These are phyloP conservation scores for Porphyrio hochstetteri DNA, from an alignment of 2,113 vertebrate species.

Conservation along the genomic window DNA sequence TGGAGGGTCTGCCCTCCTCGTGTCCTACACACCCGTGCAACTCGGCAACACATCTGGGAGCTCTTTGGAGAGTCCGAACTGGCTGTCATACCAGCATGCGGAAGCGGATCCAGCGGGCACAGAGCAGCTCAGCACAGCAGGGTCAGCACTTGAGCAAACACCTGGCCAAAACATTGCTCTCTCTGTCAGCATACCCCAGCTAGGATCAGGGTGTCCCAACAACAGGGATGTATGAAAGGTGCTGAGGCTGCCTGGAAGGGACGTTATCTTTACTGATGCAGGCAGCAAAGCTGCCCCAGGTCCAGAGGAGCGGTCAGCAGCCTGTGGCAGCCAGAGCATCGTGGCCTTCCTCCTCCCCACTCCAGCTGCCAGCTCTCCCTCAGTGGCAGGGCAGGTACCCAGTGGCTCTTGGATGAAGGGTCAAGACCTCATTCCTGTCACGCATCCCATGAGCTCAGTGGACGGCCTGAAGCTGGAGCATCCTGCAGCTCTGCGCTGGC, in stretches of 20 bases:
- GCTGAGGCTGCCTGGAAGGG: not conserved
- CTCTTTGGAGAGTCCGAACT: not conserved
- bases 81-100: accelerated
- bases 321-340: not conserved
- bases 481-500: not conserved
- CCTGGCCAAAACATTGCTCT: not conserved
- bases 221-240: not conserved
- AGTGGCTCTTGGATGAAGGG: not conserved
- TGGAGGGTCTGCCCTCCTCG: not conserved
- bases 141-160: not conserved
- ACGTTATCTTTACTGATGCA: not conserved
- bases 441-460: accelerated
- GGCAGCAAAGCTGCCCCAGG: not conserved
- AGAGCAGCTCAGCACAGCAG: not conserved
- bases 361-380: not conserved
- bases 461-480: not conserved
- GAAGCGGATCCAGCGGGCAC: accelerated
- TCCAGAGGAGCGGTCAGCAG: not conserved
- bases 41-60: not conserved
- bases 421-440: not conserved
- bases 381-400: not conserved
- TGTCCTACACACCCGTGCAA: accelerated
- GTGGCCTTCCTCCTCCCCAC: accelerated
- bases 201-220: accelerated
- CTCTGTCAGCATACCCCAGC: not conserved